Evolutionary conservation across 2,113 vertebrate species (phyloP).

Genomic region (Dicrurus megarhynchus): DNA sequence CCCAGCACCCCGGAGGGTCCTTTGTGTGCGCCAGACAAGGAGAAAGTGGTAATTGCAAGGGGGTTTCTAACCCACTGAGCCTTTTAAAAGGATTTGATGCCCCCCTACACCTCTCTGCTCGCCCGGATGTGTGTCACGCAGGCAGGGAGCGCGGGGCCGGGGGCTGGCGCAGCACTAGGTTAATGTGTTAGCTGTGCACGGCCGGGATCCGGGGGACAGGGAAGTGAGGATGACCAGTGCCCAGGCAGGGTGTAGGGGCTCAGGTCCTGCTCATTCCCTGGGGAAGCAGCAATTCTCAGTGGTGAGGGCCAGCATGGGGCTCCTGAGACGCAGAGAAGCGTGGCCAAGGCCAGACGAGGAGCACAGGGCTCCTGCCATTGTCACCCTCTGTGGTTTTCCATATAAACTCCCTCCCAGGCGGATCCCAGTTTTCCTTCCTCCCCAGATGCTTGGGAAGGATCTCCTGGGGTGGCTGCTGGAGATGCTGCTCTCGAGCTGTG

Average conservation of each 20-base stretch:
- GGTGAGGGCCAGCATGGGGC: rapidly evolving
- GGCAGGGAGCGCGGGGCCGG: not conserved
- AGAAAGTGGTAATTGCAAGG: conserved; percentile 27
- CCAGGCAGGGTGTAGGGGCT: not conserved
- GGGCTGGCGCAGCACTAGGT: not conserved
- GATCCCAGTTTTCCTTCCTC: not conserved
- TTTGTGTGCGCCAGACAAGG: conserved; percentile 3
- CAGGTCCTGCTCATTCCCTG: not conserved
- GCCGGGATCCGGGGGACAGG: not conserved
- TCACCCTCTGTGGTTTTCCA: rapidly evolving
- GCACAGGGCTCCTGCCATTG: not conserved
- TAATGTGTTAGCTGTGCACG: conserved; percentile 7
- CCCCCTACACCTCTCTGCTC: not conserved
- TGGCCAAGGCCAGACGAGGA: not conserved
- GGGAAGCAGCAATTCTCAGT: not conserved
- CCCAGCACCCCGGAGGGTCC: not conserved
- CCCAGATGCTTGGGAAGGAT: rapidly evolving
- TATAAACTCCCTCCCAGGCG: not conserved
- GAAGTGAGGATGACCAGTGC: rapidly evolving
- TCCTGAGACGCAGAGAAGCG: rapidly evolving
- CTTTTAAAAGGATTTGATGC: not conserved
- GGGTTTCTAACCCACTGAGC: conserved; percentile 56
- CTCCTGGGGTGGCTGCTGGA: not conserved
- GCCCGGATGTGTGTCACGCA: conserved; percentile 46
- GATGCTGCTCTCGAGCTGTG: not conserved